phyloP scores from a whole-genome alignment of 2,888 invertebrate species.

The Eurytoma californica region DNA sequence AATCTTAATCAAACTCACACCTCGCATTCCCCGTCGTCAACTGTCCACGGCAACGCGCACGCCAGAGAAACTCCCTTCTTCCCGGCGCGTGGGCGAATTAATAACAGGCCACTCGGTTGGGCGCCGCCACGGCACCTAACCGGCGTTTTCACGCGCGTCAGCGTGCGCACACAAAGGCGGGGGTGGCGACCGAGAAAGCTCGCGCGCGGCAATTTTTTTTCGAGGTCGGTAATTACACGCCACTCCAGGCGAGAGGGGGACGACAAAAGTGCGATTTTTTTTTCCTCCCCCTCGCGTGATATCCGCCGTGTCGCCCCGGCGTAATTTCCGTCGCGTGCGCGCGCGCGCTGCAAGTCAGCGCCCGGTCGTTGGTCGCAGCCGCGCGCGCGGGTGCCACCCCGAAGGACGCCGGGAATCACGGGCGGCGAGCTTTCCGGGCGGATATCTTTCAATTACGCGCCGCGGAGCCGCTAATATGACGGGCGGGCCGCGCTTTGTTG shows the following conservation, averaged over 20 bases:
- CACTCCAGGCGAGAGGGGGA: conserved; percentile 34
- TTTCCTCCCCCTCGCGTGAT: conserved; percentile 12
- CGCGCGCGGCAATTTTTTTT: conserved; percentile 55
- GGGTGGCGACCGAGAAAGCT: neutral
- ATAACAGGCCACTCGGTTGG: conserved; percentile 40
- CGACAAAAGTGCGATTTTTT: conserved; percentile 52
- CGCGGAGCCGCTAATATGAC: conserved; percentile 69
- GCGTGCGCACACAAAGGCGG: neutral
- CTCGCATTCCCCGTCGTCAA: conserved; percentile 16
- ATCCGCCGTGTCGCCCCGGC: conserved; percentile 23
- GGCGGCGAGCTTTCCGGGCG: conserved; percentile 68
- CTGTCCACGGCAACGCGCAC: conserved; percentile 16
- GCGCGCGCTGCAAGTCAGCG: conserved; percentile 70
- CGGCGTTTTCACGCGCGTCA: conserved; percentile 26
- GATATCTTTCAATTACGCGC: conserved; percentile 74
- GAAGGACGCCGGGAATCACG: conserved; percentile 62
- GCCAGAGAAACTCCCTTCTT: conserved; percentile 31
- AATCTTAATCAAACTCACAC: neutral
- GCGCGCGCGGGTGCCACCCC: conserved; percentile 13
- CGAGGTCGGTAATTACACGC: conserved; percentile 59
- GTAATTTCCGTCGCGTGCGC: conserved; percentile 55
- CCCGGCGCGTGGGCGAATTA: conserved; percentile 43
- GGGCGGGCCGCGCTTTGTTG: conserved; percentile 67
- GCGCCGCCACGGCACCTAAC: neutral
- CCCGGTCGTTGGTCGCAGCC: conserved; percentile 69